Evolutionary conservation across 1,140 invertebrate genomes (phyloP).

Genomic region (Drosophila dunni): DNA sequence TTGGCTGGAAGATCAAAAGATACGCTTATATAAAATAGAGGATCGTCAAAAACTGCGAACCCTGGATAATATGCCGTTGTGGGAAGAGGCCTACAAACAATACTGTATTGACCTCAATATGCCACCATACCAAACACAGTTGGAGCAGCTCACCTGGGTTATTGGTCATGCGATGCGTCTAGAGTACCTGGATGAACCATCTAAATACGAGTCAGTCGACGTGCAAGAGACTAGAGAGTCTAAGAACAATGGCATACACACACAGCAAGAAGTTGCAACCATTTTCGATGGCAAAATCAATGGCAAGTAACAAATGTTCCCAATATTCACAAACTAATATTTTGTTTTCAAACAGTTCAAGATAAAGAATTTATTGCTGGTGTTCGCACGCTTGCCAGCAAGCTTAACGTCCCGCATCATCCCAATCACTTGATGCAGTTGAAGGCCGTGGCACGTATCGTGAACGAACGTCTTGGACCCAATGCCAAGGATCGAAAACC

Average conservation of each 20-base stretch:
- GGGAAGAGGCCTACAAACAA: slow-evolving; percentile 90
- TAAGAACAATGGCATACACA: slow-evolving; percentile 84
- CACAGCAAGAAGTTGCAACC: slow-evolving; percentile 48
- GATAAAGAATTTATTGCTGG: slow-evolving; percentile 93
- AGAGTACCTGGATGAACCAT: slow-evolving; percentile 92
- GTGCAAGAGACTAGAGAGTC: slow-evolving; percentile 85
- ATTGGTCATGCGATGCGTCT: slow-evolving; percentile 92
- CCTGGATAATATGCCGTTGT: slow-evolving; percentile 86
- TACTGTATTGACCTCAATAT: slow-evolving; percentile 92
- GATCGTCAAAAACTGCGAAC: slow-evolving; percentile 89
- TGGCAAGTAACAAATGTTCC: slow-evolving; percentile 79
- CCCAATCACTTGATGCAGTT: slow-evolving; percentile 92
- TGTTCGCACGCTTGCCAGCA: slow-evolving; percentile 90
- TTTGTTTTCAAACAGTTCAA: slow-evolving; percentile 87
- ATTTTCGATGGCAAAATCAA: slow-evolving; percentile 81
- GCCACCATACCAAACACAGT: slow-evolving; percentile 85
- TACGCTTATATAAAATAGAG: slow-evolving; percentile 94
- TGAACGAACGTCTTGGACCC: slow-evolving; percentile 88
- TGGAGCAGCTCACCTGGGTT: slow-evolving; percentile 94
- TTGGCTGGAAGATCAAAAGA: slow-evolving; percentile 98
- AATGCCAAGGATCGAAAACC: slow-evolving; percentile 88
- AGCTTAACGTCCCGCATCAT: slow-evolving; percentile 92
- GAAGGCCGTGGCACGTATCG: slow-evolving; percentile 89
- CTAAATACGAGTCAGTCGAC: slow-evolving; percentile 89
- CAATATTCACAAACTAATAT: background rate